Percentiles rank a stretch among this genome's conserved stretches.
These are phyloP conservation scores for Oreochromis mossambicus DNA, from an alignment of 2,797 vertebrate species.

Conservation along the genomic window DNA sequence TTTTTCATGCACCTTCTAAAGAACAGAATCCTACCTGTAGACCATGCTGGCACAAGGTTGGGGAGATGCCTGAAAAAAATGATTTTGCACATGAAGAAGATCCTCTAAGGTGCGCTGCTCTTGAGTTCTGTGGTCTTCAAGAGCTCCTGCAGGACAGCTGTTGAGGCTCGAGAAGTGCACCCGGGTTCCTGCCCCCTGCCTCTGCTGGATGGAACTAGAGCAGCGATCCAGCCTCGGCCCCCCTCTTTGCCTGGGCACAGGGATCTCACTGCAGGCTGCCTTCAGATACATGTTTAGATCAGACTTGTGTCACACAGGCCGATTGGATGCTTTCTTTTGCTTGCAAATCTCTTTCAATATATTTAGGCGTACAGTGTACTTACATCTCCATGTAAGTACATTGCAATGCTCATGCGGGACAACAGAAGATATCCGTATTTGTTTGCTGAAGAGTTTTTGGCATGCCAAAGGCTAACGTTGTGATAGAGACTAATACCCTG, in stretches of 20 bases:
- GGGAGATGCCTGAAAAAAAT: constrained; percentile 22
- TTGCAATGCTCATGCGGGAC: constrained; percentile 23
- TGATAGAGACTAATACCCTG: constrained; percentile 32
- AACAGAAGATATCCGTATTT: constrained; percentile 14
- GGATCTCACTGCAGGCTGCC: constrained; percentile 62
- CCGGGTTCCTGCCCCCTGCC: constrained; percentile 41
- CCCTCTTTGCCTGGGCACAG: constrained; percentile 57
- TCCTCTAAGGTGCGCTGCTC: constrained; percentile 36
- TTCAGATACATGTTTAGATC: constrained; percentile 65
- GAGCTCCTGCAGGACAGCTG: constrained; percentile 29
- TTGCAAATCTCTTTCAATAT: constrained; percentile 43
- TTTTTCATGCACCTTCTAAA: not conserved
- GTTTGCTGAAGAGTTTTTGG: constrained; percentile 25
- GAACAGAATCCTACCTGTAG: constrained; percentile 60
- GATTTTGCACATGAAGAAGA: constrained; percentile 27
- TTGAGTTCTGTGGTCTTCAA: constrained; percentile 21
- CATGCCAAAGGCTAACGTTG: constrained; percentile 4
- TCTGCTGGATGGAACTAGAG: constrained; percentile 42
- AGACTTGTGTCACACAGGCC: constrained; percentile 3
- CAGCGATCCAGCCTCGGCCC: constrained; percentile 50
- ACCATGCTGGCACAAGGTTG: constrained; percentile 43
- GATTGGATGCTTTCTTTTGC: constrained; percentile 33
- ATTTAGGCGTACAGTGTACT: constrained; percentile 30
- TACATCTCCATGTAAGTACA: constrained; percentile 40
- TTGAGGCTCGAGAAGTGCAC: constrained; percentile 33